A percentile compares a stretch with the other conserved stretches of the same genome.
Evolutionary conservation across 2,113 vertebrate genomes (phyloP).

Genomic region (Sphaerodactylus townsendi): DNA sequence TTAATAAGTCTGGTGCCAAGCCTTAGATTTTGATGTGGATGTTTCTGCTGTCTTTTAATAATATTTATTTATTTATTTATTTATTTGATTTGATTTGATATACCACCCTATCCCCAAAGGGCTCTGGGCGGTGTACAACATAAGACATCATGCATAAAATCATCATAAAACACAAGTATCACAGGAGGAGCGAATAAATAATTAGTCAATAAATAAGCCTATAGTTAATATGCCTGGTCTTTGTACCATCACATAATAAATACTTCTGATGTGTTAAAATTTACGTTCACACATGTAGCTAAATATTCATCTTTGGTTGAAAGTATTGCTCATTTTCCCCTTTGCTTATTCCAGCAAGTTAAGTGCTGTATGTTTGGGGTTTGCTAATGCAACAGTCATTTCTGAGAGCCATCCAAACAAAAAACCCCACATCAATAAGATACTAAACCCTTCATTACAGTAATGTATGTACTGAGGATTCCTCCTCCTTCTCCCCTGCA

Average conservation of each 20-base stretch:
- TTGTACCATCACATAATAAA: not conserved
- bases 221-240: too few relatives aligned
- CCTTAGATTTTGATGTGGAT: not conserved
- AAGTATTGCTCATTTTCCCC: slow-evolving; percentile 36
- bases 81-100: too few relatives aligned
- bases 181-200: too few relatives aligned
- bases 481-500: slow-evolving; percentile 59
- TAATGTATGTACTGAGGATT: slow-evolving; percentile 72
- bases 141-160: too few relatives aligned
- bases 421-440: slow-evolving; percentile 73
- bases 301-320: slow-evolving; percentile 41
- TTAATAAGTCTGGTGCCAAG: not conserved
- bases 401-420: slow-evolving; percentile 73
- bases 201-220: too few relatives aligned
- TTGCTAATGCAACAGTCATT: slow-evolving; percentile 67
- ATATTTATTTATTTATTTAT: too few relatives aligned
- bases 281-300: slow-evolving; percentile 24
- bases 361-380: slow-evolving; percentile 64
- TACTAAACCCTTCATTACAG: slow-evolving; percentile 78
- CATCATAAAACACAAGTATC: too few relatives aligned
- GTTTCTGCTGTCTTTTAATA: not conserved
- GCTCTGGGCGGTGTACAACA: too few relatives aligned
- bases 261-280: slow-evolving; percentile 18
- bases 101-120: too few relatives aligned
- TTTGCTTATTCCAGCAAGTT: slow-evolving; percentile 32